A percentile compares a stretch with the other conserved stretches of the same genome.
Evolutionary conservation across 2,888 invertebrate genomes (phyloP).

Genomic region (Onchidella celtica): DNA sequence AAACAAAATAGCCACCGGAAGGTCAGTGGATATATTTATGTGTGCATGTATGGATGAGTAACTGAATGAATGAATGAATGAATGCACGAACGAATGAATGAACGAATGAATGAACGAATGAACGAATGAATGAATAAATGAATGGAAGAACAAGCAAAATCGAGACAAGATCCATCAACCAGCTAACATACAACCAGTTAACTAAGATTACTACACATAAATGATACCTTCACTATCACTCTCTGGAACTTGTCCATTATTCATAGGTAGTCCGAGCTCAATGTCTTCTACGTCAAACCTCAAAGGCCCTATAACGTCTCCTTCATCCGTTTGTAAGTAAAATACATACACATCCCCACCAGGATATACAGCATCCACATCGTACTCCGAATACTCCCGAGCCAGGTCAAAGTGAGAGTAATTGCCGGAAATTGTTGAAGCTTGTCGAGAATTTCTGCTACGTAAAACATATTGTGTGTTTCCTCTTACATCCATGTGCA

Average conservation of each 20-base stretch:
- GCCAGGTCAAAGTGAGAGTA: background rate
- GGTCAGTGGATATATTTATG: too few species aligned
- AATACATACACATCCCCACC: constrained; percentile 69
- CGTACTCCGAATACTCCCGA: background rate
- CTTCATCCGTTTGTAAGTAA: constrained; percentile 71
- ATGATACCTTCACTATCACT: background rate
- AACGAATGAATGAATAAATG: background rate
- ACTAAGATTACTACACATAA: background rate
- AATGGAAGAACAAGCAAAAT: background rate
- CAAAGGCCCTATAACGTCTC: constrained; percentile 72
- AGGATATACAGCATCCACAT: background rate
- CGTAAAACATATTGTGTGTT: background rate
- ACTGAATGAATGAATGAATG: background rate
- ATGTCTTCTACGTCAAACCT: constrained; percentile 71
- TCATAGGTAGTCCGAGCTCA: constrained; percentile 56
- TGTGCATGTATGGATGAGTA: background rate
- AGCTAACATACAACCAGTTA: too few species aligned
- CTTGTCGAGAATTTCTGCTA: background rate
- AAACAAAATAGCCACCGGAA: too few species aligned
- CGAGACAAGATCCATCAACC: too few species aligned
- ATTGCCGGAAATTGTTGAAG: background rate
- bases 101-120: background rate
- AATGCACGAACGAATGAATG: background rate
- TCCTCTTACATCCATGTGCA: background rate
- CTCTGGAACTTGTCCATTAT: too few species aligned